Conservation (phyloP, 2,797 vertebrate genomes). For the Stomatorhinus walkeri region DNA sequence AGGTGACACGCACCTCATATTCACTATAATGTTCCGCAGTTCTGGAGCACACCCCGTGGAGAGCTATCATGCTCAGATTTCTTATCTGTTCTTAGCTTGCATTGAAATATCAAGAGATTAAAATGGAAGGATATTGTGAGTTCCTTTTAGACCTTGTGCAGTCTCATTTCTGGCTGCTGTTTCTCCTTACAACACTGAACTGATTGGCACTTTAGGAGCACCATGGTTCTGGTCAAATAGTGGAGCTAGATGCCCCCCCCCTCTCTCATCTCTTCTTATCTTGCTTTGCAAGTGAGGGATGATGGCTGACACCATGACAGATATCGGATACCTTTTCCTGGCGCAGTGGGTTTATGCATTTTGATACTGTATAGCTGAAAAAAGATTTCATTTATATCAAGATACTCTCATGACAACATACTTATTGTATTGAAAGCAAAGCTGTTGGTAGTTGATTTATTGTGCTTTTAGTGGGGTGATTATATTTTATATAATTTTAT, state of each 20-base stretch:
- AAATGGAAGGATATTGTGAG: background rate
- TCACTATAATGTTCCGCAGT: background rate
- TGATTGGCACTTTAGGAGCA: constrained; percentile 1
- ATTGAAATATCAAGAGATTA: background rate
- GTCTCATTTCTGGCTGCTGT: background rate
- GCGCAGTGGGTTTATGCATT: background rate
- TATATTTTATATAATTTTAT: background rate
- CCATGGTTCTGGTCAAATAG: background rate
- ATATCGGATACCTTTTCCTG: background rate
- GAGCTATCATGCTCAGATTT: background rate
- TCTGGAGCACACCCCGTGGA: background rate
- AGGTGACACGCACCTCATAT: background rate
- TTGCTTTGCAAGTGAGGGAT: background rate
- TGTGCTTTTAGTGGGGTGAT: background rate
- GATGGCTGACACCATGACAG: background rate
- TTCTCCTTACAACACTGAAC: background rate
- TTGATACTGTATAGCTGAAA: background rate
- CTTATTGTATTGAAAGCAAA: background rate
- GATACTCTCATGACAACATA: background rate
- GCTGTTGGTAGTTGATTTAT: background rate
- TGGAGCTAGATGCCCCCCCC: background rate
- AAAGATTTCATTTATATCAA: background rate
- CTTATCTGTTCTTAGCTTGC: background rate
- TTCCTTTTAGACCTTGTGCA: background rate
- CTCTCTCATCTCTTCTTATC: background rate